Percentiles rank a stretch among this genome's conserved stretches.
Conservation (phyloP, 2,797 vertebrate species). For the Hydrocynus forskahlii region DNA sequence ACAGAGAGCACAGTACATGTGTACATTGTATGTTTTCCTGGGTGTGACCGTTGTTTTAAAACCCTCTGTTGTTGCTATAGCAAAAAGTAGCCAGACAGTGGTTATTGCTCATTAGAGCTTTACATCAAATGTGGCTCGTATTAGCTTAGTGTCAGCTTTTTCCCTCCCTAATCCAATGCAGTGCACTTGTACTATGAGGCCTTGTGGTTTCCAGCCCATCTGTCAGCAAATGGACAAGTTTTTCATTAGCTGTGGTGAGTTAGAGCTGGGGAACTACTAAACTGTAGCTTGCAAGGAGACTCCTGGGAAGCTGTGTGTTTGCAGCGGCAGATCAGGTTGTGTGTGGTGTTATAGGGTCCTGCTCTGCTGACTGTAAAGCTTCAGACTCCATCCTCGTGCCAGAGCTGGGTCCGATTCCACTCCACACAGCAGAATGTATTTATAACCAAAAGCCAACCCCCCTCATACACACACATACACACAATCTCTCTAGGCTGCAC, state of each 20-base stretch:
- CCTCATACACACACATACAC: slow-evolving; percentile 37
- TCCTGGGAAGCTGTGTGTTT: slow-evolving; percentile 9
- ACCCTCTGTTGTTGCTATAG: slow-evolving; percentile 11
- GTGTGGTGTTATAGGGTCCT: slow-evolving; percentile 17
- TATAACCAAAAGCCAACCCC: slow-evolving; percentile 71
- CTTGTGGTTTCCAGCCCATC: no score
- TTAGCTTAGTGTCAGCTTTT: no score
- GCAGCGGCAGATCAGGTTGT: slow-evolving; percentile 18
- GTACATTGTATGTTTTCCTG: not conserved
- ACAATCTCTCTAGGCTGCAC: slow-evolving; percentile 61
- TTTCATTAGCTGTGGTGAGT: not conserved
- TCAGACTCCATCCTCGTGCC: slow-evolving; percentile 66
- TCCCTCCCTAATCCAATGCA: no score
- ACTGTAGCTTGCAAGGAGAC: not conserved
- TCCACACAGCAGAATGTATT: slow-evolving; percentile 83
- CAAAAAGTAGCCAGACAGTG: slow-evolving; percentile 3
- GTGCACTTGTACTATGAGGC: no score
- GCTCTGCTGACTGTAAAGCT: slow-evolving; percentile 61
- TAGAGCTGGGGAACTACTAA: not conserved
- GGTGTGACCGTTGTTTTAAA: slow-evolving; percentile 7
- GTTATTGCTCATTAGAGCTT: not conserved
- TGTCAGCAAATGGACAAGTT: not conserved
- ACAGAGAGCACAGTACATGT: not conserved
- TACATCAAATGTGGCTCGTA: no score
- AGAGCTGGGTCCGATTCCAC: slow-evolving; percentile 73